A percentile compares a stretch with the other conserved stretches of the same genome.
phyloP scores from a whole-genome alignment of 37 sponge, comb jelly and placozoan genomes.

The Spongilla lacustris region DNA sequence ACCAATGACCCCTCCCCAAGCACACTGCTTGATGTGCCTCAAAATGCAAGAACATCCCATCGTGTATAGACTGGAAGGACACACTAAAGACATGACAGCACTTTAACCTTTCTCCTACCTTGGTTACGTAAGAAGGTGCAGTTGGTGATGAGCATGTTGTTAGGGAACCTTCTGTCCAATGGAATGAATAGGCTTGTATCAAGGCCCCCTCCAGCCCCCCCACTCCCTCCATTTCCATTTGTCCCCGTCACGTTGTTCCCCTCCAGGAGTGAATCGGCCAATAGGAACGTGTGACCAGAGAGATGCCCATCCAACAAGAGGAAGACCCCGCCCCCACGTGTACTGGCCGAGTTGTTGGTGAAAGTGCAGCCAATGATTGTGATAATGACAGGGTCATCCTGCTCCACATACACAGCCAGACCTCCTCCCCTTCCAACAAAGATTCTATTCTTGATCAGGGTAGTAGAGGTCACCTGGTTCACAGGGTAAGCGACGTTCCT shows the following conservation, averaged over 20 bases:
- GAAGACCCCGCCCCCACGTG: constrained; percentile 31
- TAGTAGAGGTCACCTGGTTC: neutral
- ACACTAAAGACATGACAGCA: too few species aligned
- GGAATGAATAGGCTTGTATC: neutral
- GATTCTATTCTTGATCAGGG: neutral
- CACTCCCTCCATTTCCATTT: neutral
- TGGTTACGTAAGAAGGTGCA: too few species aligned
- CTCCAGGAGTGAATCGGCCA: neutral
- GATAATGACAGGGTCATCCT: neutral
- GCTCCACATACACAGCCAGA: neutral
- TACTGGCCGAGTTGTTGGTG: constrained; percentile 6
- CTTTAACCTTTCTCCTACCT: too few species aligned
- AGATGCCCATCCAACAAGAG: neutral
- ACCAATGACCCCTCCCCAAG: too few species aligned
- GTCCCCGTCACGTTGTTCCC: neutral
- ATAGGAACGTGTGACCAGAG: neutral
- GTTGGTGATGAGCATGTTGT: neutral
- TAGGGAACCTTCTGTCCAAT: too few species aligned
- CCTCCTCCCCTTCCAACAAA: constrained; percentile 13
- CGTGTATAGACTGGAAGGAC: too few species aligned
- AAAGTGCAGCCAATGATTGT: constrained; percentile 9
- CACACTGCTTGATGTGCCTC: too few species aligned
- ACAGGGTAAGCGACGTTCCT: constrained; percentile 12
- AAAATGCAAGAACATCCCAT: too few species aligned
- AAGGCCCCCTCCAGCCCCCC: neutral